Conservation (phyloP, 1,140 invertebrate species). For the Nymphalis io region DNA sequence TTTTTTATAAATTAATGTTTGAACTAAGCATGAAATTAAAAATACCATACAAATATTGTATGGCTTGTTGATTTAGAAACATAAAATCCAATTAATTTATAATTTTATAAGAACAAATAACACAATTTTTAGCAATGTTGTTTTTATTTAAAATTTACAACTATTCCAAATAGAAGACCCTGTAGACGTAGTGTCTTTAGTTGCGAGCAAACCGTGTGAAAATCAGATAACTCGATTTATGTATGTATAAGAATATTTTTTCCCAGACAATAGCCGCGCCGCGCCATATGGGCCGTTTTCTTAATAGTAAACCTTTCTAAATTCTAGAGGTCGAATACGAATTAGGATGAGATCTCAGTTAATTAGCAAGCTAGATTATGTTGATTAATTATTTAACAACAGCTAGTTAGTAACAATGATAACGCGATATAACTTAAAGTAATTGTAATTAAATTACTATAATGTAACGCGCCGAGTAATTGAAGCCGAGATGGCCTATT, state of each 20-base stretch:
- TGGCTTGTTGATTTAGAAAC: too few species aligned
- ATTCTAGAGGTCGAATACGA: constrained; percentile 21
- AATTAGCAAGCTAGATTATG: constrained; percentile 15
- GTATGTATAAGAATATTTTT: constrained; percentile 32
- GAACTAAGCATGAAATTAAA: too few species aligned
- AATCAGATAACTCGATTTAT: constrained; percentile 28
- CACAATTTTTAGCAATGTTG: too few species aligned
- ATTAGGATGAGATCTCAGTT: constrained; percentile 26
- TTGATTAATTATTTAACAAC: constrained; percentile 23
- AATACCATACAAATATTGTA: too few species aligned
- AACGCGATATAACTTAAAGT: not conserved
- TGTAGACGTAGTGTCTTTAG: constrained; percentile 20
- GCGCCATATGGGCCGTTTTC: constrained; percentile 24
- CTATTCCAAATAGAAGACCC: not conserved
- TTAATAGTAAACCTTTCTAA: constrained; percentile 29
- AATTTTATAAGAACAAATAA: too few species aligned
- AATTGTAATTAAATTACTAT: too few species aligned
- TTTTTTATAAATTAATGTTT: not conserved
- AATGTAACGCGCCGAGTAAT: too few species aligned
- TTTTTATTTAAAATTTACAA: constrained; percentile 13
- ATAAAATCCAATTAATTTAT: too few species aligned
- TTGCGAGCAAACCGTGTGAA: constrained; percentile 27
- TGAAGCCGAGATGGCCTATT: too few species aligned
- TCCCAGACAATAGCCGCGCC: constrained; percentile 22
- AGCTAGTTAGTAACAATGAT: not conserved